Conservation (phyloP, 2,888 invertebrate genomes). For the Monochamus alternatus region DNA sequence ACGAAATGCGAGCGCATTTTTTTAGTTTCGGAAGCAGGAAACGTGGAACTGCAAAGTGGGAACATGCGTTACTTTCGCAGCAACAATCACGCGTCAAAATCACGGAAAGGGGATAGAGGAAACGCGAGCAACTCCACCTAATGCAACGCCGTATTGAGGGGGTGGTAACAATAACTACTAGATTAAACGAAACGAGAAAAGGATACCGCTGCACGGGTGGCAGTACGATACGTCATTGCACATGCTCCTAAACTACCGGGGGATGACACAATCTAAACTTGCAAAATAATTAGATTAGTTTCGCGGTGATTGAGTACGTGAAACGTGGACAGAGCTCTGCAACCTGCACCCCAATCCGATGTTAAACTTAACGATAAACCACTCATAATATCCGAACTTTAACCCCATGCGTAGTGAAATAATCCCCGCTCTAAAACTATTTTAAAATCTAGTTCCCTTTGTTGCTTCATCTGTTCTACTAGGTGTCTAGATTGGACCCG, state of each 20-base stretch:
- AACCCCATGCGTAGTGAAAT: constrained; percentile 1
- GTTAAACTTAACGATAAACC: constrained; percentile 6
- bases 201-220: constrained; percentile 54
- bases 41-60: not conserved
- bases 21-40: not conserved
- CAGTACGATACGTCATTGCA: constrained; percentile 65
- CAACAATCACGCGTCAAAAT: not conserved
- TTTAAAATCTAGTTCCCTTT: constrained; percentile 3
- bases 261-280: constrained; percentile 64
- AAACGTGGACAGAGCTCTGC: constrained; percentile 27
- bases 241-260: constrained; percentile 65
- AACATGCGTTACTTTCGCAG: not conserved
- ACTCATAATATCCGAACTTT: not conserved
- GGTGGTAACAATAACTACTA: constrained; percentile 56
- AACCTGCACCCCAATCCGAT: not conserved
- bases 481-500: not conserved
- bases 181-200: constrained; percentile 62
- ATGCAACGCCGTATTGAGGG: constrained; percentile 19
- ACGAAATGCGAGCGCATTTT: not conserved
- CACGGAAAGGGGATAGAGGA: not conserved
- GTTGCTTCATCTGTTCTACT: not conserved
- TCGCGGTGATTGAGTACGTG: constrained; percentile 58
- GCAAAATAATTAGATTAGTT: constrained; percentile 69
- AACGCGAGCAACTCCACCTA: constrained; percentile 23
- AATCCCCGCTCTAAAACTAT: not conserved